These are phyloP conservation scores for Lepidothrix coronata DNA, from an alignment of 2,113 vertebrate species.

Conservation along the genomic window DNA sequence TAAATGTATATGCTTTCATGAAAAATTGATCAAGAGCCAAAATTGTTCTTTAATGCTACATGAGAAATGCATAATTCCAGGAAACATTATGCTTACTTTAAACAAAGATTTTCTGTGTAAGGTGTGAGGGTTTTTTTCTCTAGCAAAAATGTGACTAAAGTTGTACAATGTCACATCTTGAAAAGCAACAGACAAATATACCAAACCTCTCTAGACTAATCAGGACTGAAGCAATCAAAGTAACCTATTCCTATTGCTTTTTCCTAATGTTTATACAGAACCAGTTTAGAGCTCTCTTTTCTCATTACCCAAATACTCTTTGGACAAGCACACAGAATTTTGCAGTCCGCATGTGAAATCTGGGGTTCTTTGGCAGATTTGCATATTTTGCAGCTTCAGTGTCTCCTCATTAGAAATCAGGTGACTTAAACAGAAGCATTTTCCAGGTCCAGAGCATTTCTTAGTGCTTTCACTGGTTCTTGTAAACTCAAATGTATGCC, in stretches of 20 bases:
- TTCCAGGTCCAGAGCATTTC: neutral
- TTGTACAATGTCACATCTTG: neutral
- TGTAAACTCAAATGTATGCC: neutral
- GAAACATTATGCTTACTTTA: neutral
- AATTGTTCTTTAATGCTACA: neutral
- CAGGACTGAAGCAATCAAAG: neutral
- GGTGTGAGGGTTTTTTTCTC: neutral
- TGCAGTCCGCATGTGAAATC: neutral
- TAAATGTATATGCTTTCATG: neutral
- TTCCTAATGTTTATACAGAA: neutral
- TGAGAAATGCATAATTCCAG: neutral
- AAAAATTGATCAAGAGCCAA: slow-evolving; percentile 4
- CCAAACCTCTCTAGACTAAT: neutral
- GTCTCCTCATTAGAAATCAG: neutral
- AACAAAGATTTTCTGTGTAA: neutral
- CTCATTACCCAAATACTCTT: neutral
- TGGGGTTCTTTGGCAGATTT: neutral
- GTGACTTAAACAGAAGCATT: neutral
- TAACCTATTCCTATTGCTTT: neutral
- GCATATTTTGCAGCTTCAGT: neutral
- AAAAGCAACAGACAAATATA: neutral
- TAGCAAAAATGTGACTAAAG: neutral
- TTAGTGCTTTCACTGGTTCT: neutral
- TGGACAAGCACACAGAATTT: neutral
- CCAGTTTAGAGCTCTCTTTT: neutral